phyloP scores from a whole-genome alignment of 2,797 vertebrate genomes.

The Odontamblyopus rebecca region DNA sequence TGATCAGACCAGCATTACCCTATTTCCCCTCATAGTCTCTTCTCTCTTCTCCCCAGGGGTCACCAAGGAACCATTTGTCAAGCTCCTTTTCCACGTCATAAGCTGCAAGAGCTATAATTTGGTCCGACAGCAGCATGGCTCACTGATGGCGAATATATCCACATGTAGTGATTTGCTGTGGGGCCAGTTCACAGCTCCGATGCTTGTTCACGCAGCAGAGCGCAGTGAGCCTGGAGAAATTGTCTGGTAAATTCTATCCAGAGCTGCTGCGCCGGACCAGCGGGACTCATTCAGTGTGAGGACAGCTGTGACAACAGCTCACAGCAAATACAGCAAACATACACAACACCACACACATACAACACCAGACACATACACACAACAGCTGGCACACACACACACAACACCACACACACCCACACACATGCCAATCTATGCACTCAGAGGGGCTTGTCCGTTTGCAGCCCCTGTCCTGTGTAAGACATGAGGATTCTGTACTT shows the following conservation, averaged over 20 bases:
- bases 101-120: constrained; percentile 59
- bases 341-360: background rate
- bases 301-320: constrained; percentile 59
- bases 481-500: background rate
- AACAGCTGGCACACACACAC: background rate
- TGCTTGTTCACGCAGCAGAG: constrained; percentile 37
- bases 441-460: constrained; percentile 1
- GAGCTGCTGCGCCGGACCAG: constrained; percentile 45
- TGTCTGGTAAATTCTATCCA: constrained; percentile 56
- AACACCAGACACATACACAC: background rate
- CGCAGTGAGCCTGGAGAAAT: constrained; percentile 49
- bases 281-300: constrained; percentile 27
- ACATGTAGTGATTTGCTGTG: constrained; percentile 52
- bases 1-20: constrained; percentile 26
- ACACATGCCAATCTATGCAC: constrained; percentile 4
- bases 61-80: constrained; percentile 63
- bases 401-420: background rate
- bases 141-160: constrained; percentile 41
- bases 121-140: constrained; percentile 28
- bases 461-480: background rate
- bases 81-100: constrained; percentile 60
- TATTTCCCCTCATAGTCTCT: constrained; percentile 40
- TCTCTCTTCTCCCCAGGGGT: constrained; percentile 48
- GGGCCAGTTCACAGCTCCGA: constrained; percentile 45
- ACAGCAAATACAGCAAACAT: constrained; percentile 33